These are phyloP conservation scores for Agonopterix heracliana DNA, from an alignment of 2,888 invertebrate species.

Conservation along the genomic window DNA sequence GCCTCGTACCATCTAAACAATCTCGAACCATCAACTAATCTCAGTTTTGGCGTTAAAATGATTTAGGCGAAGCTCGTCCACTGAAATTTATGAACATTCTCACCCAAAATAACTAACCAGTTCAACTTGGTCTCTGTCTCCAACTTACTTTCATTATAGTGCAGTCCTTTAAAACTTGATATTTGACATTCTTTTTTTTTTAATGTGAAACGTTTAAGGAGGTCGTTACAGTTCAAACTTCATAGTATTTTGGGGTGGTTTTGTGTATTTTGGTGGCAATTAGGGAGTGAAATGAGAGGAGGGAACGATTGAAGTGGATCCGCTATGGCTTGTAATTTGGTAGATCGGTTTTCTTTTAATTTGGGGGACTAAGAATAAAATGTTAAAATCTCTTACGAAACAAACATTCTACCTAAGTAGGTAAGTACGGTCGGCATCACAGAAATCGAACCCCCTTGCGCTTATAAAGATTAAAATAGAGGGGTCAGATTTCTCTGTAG, in stretches of 20 bases:
- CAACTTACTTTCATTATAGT: too few species aligned
- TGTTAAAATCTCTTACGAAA: too few species aligned
- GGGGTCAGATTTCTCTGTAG: too few species aligned
- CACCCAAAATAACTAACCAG: conserved; percentile 1
- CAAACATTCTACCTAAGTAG: too few species aligned
- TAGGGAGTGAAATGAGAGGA: conserved; percentile 37
- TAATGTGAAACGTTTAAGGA: conserved; percentile 38
- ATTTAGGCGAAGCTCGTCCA: conserved; percentile 50
- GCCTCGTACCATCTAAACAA: conserved; percentile 27
- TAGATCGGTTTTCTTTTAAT: neutral
- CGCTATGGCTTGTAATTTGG: conserved; percentile 24
- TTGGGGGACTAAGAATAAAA: neutral
- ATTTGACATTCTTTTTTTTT: conserved; percentile 21
- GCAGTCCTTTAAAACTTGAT: too few species aligned
- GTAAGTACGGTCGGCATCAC: too few species aligned
- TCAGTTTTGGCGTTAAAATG: conserved; percentile 67
- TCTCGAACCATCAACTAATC: conserved; percentile 33
- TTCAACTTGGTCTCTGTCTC: neutral
- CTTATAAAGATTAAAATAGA: too few species aligned
- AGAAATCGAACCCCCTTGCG: too few species aligned
- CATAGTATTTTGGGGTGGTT: conserved; percentile 30
- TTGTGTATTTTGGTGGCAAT: conserved; percentile 46
- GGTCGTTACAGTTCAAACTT: conserved; percentile 33
- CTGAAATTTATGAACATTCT: conserved; percentile 49
- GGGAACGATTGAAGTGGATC: conserved; percentile 21